These are phyloP conservation scores for Phaedon cochleariae DNA, from an alignment of 2,888 invertebrate species.

Conservation along the genomic window DNA sequence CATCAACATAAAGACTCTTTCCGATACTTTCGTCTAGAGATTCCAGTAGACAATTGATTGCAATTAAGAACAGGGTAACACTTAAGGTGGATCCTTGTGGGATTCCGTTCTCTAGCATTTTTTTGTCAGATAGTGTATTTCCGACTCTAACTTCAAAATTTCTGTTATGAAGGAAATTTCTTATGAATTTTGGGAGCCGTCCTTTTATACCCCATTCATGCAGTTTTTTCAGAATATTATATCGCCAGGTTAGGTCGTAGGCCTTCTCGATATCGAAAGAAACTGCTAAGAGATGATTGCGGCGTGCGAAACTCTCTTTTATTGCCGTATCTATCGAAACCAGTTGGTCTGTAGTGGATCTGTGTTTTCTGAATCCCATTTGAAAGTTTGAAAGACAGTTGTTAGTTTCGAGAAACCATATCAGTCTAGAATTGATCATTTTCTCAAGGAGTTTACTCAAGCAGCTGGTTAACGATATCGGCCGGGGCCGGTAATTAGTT, in stretches of 20 bases:
- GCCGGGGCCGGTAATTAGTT: background rate
- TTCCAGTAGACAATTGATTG: background rate
- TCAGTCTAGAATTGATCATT: too few species aligned
- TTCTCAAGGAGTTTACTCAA: background rate
- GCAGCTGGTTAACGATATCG: background rate
- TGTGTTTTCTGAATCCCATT: background rate
- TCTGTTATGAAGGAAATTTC: too few species aligned
- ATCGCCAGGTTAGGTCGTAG: too few species aligned
- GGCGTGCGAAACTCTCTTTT: too few species aligned
- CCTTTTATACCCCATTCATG: background rate
- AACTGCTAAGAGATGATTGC: background rate
- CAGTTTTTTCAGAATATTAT: background rate
- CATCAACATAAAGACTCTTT: too few species aligned
- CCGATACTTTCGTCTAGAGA: too few species aligned
- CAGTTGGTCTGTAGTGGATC: slow-evolving; percentile 8
- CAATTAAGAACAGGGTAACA: background rate
- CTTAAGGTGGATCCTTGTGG: too few species aligned
- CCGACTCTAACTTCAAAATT: background rate
- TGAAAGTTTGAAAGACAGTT: background rate
- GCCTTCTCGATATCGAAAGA: background rate
- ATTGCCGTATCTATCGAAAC: slow-evolving; percentile 2
- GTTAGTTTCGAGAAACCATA: slow-evolving; percentile 16
- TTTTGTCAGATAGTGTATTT: too few species aligned
- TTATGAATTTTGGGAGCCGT: background rate
- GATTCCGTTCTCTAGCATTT: too few species aligned